Conservation (phyloP, 2,888 invertebrate species). For the Alentia gelatinosa region DNA sequence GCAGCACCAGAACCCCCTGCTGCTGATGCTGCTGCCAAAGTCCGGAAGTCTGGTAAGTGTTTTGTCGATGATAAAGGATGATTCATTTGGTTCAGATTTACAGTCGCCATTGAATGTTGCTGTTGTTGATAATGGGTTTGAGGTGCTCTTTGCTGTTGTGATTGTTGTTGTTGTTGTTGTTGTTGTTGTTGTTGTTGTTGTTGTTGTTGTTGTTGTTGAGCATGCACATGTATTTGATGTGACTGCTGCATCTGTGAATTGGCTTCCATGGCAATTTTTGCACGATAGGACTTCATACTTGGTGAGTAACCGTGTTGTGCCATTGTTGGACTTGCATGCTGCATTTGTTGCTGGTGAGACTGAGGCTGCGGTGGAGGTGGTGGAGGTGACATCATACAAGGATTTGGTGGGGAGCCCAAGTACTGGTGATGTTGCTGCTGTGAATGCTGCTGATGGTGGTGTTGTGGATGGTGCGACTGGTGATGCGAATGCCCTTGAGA, state of each 20-base stretch:
- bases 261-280: neutral
- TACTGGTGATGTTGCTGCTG: conserved; percentile 49
- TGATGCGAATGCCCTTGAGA: neutral
- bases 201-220: neutral
- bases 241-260: neutral
- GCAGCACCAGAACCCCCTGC: neutral
- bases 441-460: conserved; percentile 17
- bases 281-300: conserved; percentile 4
- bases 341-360: conserved; percentile 28
- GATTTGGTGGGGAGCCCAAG: conserved; percentile 38
- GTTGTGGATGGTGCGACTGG: neutral
- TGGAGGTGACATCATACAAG: conserved; percentile 27
- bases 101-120: conserved; percentile 34
- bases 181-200: neutral
- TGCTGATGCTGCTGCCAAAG: conserved; percentile 13
- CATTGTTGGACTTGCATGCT: conserved; percentile 22
- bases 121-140: conserved; percentile 12
- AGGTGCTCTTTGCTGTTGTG: neutral
- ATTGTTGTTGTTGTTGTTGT: neutral
- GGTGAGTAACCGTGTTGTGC: conserved; percentile 26
- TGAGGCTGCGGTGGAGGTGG: conserved; percentile 8
- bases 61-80: conserved; percentile 19
- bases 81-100: conserved; percentile 23
- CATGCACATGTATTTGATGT: too few species aligned
- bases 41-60: conserved; percentile 35